Base-by-base conservation (phyloP, 2,113 vertebrate species). In the Pomatorhinus ruficollis region DNA sequence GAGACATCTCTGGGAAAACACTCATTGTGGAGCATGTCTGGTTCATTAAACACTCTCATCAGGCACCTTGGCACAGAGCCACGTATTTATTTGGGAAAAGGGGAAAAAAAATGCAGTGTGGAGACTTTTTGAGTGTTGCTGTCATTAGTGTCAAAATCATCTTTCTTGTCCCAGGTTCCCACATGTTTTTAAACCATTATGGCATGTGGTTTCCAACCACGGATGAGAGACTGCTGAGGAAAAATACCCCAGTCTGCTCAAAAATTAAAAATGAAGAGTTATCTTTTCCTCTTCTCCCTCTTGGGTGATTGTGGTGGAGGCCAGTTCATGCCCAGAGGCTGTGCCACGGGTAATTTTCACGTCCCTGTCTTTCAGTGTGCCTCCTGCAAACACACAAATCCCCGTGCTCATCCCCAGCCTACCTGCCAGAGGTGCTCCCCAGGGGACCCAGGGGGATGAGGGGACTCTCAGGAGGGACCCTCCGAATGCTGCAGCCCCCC, bases 371-470 rank as follows among this genome's bases (percentile, higher is more conserved):
- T 56, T 53, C 71, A 57, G 19, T 23, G 1, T 49, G 8, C 27
- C 42, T 53, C n/a, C 31, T 75, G 21, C 35, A 74, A 45, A 39
- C 18, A 15, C 37, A 42, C 6, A 39, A 5, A 54, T 13, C 12
- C 11, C 28, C 7, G 0, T 17, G 12, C 9, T 53, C 31, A 25
- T 10, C 8, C 65, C 47, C 14, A 23, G 19, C 47, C 31, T 22
- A 59, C 35, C 50, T 53, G 28, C 14, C 40, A 30, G 28, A 57
- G 16, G 19, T 42, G 19, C 9, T 79, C 5, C 33, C 21, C 35
- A 31, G 4, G 1, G n/a, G 11, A 52, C 11, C 2, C 0, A 0
- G 49, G 15, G 19, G 12, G 19, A 49, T 19, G 13, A 87, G 15
- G 15, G 6, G 6, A n/a, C 22, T 21, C 15, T 3, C 0, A 8